A percentile compares a stretch with the other conserved stretches of the same genome.
phyloP scores from a whole-genome alignment of 1,140 invertebrate genomes.

The Temnothorax curvispinosus region DNA sequence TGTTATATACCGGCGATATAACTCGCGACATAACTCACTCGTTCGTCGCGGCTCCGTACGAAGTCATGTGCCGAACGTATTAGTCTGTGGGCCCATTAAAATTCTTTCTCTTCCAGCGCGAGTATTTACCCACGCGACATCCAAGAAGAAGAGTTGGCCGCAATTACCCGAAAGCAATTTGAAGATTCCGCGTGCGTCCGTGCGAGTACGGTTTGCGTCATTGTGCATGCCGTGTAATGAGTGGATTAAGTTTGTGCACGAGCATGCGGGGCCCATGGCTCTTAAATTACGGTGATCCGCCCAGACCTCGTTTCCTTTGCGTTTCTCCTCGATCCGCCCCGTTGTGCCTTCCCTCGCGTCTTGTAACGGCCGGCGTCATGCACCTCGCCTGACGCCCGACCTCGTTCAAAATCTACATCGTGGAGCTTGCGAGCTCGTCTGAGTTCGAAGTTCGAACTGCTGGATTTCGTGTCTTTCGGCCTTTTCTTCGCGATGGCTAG shows the following conservation, averaged over 20 bases:
- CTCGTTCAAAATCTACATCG: slow-evolving; percentile 35
- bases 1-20: not conserved
- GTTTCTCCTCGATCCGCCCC: not conserved
- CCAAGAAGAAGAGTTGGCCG: slow-evolving; percentile 8
- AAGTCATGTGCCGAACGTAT: slow-evolving; percentile 1
- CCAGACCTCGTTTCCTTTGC: slow-evolving; percentile 23
- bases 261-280: slow-evolving; percentile 46
- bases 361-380: slow-evolving; percentile 42
- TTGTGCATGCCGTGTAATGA: slow-evolving; percentile 69
- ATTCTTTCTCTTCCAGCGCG: slow-evolving; percentile 27
- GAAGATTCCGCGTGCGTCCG: slow-evolving; percentile 62
- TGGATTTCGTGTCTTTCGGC: not conserved
- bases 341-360: not conserved
- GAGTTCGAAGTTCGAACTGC: slow-evolving; percentile 11
- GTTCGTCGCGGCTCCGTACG: not conserved
- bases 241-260: slow-evolving; percentile 73
- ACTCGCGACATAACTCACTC: not conserved
- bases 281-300: slow-evolving; percentile 71
- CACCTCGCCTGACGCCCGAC: slow-evolving; percentile 12
- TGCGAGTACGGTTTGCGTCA: slow-evolving; percentile 53
- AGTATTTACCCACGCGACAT: slow-evolving; percentile 50
- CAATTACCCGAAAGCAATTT: slow-evolving; percentile 58
- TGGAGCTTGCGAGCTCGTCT: not conserved
- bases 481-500: not conserved
- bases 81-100: slow-evolving; percentile 10